Percentiles rank a stretch among this genome's conserved stretches.
These are phyloP conservation scores for Porites divaricata DNA, from an alignment of 92 coral and sea anemone species.

Conservation along the genomic window DNA sequence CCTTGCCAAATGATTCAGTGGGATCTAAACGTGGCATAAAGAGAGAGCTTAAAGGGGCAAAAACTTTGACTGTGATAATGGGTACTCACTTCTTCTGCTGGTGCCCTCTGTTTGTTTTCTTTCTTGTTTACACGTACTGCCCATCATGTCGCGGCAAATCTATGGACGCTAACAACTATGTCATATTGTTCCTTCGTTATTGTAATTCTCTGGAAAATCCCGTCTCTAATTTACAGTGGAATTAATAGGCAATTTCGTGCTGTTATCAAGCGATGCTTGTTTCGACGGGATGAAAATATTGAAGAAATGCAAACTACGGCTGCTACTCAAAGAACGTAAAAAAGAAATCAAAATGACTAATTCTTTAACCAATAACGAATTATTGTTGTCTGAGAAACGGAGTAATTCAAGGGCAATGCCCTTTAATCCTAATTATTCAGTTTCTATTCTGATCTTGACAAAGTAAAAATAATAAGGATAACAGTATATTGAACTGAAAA, in stretches of 20 bases:
- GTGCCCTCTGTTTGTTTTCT: slow-evolving; percentile 84
- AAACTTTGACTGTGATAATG: slow-evolving; percentile 87
- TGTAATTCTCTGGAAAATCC: slow-evolving; percentile 88
- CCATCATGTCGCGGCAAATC: slow-evolving; percentile 41
- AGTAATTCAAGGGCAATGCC: too few species aligned
- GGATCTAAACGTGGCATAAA: slow-evolving; percentile 46
- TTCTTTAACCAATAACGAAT: too few species aligned
- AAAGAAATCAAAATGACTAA: too few species aligned
- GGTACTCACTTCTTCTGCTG: slow-evolving; percentile 89
- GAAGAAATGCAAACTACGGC: slow-evolving; percentile 38
- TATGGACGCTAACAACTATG: slow-evolving; percentile 40
- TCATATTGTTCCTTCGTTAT: slow-evolving; percentile 71
- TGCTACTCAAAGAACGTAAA: background rate
- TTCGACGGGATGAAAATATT: slow-evolving; percentile 25
- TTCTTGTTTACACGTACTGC: slow-evolving; percentile 68
- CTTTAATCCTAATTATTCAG: too few species aligned
- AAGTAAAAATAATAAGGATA: too few species aligned
- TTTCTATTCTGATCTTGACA: too few species aligned
- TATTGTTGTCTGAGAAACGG: too few species aligned
- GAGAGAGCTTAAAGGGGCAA: slow-evolving; percentile 89
- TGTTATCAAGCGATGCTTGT: slow-evolving; percentile 60
- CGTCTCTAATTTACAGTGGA: slow-evolving; percentile 83
- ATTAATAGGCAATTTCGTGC: slow-evolving; percentile 90
- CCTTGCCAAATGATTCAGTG: slow-evolving; percentile 2
- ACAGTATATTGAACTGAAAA: too few species aligned